These are phyloP conservation scores for Drosophila sucinea DNA, from an alignment of 1,140 invertebrate genomes.

Conservation along the genomic window DNA sequence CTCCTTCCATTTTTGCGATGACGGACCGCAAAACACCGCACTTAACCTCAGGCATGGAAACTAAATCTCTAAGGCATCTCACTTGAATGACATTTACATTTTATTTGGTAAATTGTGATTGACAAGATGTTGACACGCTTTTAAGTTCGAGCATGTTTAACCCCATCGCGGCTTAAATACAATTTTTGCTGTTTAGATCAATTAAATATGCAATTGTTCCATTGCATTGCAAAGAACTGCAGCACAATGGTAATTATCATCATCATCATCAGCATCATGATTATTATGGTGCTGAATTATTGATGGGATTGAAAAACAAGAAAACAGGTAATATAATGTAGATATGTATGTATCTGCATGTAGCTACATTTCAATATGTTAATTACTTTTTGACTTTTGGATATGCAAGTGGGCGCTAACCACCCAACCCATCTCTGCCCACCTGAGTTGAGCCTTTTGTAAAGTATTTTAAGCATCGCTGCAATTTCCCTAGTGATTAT, in stretches of 20 bases:
- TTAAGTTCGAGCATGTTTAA: slow-evolving; percentile 40
- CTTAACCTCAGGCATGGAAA: slow-evolving; percentile 17
- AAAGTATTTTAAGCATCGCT: slow-evolving; percentile 29
- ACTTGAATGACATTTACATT: slow-evolving; percentile 70
- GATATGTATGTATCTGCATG: slow-evolving; percentile 1
- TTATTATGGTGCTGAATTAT: slow-evolving; percentile 57
- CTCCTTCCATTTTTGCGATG: neutral
- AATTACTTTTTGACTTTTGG: slow-evolving; percentile 66
- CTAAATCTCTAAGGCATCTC: slow-evolving; percentile 43
- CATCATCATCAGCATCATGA: neutral
- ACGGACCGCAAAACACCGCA: slow-evolving; percentile 6
- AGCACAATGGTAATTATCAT: slow-evolving; percentile 32
- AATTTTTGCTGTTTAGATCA: slow-evolving; percentile 28
- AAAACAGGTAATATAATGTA: neutral
- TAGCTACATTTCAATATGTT: slow-evolving; percentile 70
- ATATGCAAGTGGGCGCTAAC: slow-evolving; percentile 47
- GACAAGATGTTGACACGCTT: slow-evolving; percentile 76
- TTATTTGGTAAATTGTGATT: slow-evolving; percentile 79
- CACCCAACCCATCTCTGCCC: too few species aligned
- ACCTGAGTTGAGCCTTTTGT: neutral
- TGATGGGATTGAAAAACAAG: slow-evolving; percentile 31
- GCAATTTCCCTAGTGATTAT: slow-evolving; percentile 73
- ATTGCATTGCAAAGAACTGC: slow-evolving; percentile 55
- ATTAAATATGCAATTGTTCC: slow-evolving; percentile 67
- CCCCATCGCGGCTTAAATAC: slow-evolving; percentile 33